These are phyloP conservation scores for Bimastos eiseni DNA, from an alignment of 2,888 invertebrate species.

Conservation along the genomic window DNA sequence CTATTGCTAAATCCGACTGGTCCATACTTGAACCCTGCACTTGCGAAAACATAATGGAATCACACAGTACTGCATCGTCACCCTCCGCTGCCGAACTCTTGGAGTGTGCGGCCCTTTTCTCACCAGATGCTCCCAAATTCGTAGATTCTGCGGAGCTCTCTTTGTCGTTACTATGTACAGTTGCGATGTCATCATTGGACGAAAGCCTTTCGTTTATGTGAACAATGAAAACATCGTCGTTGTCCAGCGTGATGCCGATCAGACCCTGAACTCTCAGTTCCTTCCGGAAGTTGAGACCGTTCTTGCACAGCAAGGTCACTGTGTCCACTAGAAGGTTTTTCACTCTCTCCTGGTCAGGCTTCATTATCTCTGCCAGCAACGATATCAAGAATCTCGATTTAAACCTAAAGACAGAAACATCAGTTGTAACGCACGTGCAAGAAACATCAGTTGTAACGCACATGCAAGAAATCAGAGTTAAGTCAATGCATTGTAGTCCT, in stretches of 20 bases:
- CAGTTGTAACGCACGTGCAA: not conserved
- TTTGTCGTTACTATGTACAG: not conserved
- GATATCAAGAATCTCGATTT: not conserved
- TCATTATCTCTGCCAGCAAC: not conserved
- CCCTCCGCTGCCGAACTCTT: not conserved
- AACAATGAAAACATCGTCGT: conserved; percentile 21
- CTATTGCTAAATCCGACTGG: not conserved
- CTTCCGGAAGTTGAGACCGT: conserved; percentile 27
- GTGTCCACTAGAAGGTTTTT: conserved; percentile 15
- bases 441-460: not conserved
- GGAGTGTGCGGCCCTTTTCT: not conserved
- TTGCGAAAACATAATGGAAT: conserved; percentile 10
- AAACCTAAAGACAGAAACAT: not conserved
- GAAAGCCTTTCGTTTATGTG: conserved; percentile 18
- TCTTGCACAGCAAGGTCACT: conserved; percentile 19
- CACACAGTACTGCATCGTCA: not conserved
- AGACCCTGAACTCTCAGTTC: conserved; percentile 18
- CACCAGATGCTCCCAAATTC: not conserved
- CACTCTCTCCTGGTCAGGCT: conserved; percentile 21
- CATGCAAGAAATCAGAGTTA: not conserved
- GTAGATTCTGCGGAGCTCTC: not conserved
- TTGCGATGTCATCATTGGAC: not conserved
- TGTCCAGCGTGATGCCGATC: conserved; percentile 21
- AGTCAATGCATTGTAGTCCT: not conserved
- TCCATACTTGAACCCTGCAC: not conserved